phyloP scores from a whole-genome alignment of 53 echinoderm and acorn worm species.

The Henricia sp. region DNA sequence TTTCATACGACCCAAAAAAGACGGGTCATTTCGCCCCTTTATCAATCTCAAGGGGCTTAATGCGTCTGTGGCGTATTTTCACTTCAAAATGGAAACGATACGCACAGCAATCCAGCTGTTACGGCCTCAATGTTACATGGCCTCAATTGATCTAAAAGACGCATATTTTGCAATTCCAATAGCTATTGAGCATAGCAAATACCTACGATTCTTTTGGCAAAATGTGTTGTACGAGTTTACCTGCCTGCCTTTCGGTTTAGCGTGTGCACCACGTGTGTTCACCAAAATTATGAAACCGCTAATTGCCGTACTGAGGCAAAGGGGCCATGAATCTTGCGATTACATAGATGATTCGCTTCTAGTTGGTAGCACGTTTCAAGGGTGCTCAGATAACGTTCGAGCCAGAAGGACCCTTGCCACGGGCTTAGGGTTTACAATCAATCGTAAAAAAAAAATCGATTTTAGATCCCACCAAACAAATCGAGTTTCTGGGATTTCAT shows the following conservation, averaged over 20 bases:
- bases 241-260: constrained; percentile 49
- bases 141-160: constrained; percentile 8
- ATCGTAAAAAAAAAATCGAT: neutral
- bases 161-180: constrained; percentile 4
- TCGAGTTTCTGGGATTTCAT: neutral
- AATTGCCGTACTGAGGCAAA: neutral
- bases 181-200: no score
- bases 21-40: no score
- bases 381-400: constrained; percentile 4
- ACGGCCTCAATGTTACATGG: constrained; percentile 7
- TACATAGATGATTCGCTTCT: neutral
- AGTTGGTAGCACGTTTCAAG: no score
- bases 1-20: neutral
- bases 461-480: neutral
- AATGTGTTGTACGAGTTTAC: constrained; percentile 50
- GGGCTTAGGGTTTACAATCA: constrained; percentile 7
- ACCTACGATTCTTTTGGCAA: no score
- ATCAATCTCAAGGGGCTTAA: no score
- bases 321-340: neutral
- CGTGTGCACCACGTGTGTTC: constrained; percentile 54
- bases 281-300: neutral
- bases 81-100: neutral
- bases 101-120: constrained; percentile 8
- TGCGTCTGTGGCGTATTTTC: no score
- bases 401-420: constrained; percentile 9